Base-by-base conservation (phyloP, 1,140 invertebrate species). In the Drosophila bocqueti region DNA sequence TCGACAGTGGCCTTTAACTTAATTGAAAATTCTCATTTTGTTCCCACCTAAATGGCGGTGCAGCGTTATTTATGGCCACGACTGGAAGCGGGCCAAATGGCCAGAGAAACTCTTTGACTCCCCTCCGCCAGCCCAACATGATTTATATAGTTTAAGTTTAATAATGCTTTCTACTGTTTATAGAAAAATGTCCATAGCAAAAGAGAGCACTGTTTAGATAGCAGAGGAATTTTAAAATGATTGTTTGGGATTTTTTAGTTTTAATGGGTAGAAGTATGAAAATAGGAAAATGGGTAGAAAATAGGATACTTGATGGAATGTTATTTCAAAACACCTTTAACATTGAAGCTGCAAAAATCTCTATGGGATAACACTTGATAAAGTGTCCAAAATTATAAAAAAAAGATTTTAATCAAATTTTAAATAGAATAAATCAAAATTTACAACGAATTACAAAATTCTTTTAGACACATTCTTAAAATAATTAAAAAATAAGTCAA, bases 11-110 rank as follows among this genome's bases (percentile, higher is more conserved):
- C 84, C 84, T 78, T 87, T 87, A 84, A 79, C 87, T 84, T 81
- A 87, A 87, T 87, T 87, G 81, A 87, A 87, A 87, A 87, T 67
- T 89, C 83, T 87, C 84, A 72, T 81, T 87, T 84, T 87, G 84
- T 81, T 73, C 65, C 76, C 77, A 55, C 63, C 84, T 78, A 87
- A 76, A 87, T 83, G 83, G 83, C 83, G 72, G 58, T 68, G 45
- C 60, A 63, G 55, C 54, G 84, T 79, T 81, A 87, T 87, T 87
- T 87, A 87, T 87, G 58, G 75, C 75, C 15, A n/a, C 36, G 50
- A 34, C 61, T 49, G 52, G 74, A 43, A 24, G 29, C 34, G 47
- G 43, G 42, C 62, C 73, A 75, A 75, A 65, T 57, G 57, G 16
- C 72, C 29, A 45, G 29, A 8, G 29, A 26, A 24, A 18, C 24